phyloP scores from a whole-genome alignment of 2,888 invertebrate genomes.

The Volucella inanis region DNA sequence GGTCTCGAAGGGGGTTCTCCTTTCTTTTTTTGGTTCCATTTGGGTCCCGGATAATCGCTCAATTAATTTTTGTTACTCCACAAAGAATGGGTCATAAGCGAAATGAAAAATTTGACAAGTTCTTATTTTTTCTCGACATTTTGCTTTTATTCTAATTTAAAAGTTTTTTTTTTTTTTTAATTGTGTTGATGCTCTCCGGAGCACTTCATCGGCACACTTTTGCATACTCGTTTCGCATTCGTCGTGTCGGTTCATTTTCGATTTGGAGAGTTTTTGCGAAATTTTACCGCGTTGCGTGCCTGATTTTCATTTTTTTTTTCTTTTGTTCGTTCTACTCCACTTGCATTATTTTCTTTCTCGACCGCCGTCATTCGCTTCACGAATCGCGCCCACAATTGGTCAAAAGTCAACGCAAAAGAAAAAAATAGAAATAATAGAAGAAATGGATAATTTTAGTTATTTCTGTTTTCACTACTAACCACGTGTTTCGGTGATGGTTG shows the following conservation, averaged over 20 bases:
- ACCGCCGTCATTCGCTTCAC: slow-evolving; percentile 14
- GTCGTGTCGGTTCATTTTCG: slow-evolving; percentile 43
- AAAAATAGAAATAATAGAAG: slow-evolving; percentile 6
- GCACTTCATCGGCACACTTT: slow-evolving; percentile 62
- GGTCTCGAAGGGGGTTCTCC: slow-evolving; percentile 14
- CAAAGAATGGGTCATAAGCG: slow-evolving; percentile 13
- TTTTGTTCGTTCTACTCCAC: not conserved
- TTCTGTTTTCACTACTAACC: slow-evolving; percentile 71
- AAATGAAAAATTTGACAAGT: slow-evolving; percentile 38
- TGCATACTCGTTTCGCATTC: slow-evolving; percentile 34
- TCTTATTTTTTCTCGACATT: slow-evolving; percentile 13
- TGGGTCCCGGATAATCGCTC: slow-evolving; percentile 48
- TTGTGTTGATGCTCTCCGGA: slow-evolving; percentile 32
- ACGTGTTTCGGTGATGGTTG: slow-evolving; percentile 61
- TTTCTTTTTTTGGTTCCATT: slow-evolving; percentile 20
- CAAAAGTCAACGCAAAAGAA: slow-evolving; percentile 18
- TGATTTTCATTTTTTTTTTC: slow-evolving; percentile 6
- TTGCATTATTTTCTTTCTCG: slow-evolving; percentile 1
- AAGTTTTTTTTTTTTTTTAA: slow-evolving; percentile 7
- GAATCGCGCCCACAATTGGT: slow-evolving; percentile 47
- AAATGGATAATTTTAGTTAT: slow-evolving; percentile 26
- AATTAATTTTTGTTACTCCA: slow-evolving; percentile 66
- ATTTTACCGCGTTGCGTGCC: slow-evolving; percentile 30
- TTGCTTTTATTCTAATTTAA: slow-evolving; percentile 33
- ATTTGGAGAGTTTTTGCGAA: slow-evolving; percentile 54